A percentile compares a stretch with the other conserved stretches of the same genome.
Conservation (phyloP, 2,888 invertebrate genomes). For the Idaea dimidiata region DNA sequence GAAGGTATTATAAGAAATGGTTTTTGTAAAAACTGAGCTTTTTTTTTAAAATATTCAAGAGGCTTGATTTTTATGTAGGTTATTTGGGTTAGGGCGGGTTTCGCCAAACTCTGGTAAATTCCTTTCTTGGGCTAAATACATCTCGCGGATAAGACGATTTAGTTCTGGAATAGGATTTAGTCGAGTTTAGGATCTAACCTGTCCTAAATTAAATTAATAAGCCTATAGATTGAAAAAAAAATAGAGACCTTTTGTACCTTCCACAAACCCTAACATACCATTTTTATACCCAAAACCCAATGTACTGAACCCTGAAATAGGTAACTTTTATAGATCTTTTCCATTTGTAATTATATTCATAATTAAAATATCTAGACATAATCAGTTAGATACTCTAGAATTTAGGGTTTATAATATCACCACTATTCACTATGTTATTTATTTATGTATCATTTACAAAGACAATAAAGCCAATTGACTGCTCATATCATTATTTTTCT, state of each 20-base stretch:
- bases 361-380: conserved; percentile 30
- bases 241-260: conserved; percentile 13
- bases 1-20: not conserved
- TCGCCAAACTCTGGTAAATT: not conserved
- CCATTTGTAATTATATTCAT: conserved; percentile 40
- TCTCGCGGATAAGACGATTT: too few species aligned
- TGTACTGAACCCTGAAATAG: conserved; percentile 40
- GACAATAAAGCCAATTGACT: too few species aligned
- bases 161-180: too few species aligned
- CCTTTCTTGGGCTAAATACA: too few species aligned
- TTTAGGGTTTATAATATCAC: conserved; percentile 5
- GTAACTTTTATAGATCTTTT: conserved; percentile 59
- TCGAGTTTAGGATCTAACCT: too few species aligned
- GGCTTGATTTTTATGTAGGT: not conserved
- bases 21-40: not conserved
- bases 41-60: not conserved
- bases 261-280: conserved; percentile 23
- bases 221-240: not conserved
- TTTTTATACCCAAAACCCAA: conserved; percentile 39
- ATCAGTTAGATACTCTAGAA: conserved; percentile 23
- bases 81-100: not conserved
- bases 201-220: not conserved
- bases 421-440: not conserved
- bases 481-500: too few species aligned
- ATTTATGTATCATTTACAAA: not conserved